Evolutionary conservation across 30 jellyfish, hydroid and myxozoan genomes (phyloP), one percentile per base, ranked within the genome.

Genomic region (Cassiopea xamachana): DNA sequence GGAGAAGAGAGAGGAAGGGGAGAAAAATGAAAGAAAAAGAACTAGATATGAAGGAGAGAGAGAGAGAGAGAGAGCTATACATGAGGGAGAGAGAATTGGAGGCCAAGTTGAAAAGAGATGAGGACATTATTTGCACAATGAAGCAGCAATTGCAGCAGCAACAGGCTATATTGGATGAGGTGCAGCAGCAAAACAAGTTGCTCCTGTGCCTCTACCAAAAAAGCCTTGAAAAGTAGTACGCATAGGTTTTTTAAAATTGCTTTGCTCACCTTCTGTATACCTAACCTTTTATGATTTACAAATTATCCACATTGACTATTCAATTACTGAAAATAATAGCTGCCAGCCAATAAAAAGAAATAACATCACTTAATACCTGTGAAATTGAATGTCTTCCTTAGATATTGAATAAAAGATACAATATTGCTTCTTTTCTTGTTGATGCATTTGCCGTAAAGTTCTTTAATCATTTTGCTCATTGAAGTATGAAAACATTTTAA

Each of bases 91-190:
- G 62, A 58, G 55, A 67, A 51, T 43, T 58, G 94, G 87, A 60
- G 78, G 78, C 7, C 17, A 69, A n/a, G 78, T 43, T 7, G 8
- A 69, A 69, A 47, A 73, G 45, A 19, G 81, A 73, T 59, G 7
- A 73, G 18, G 62, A 44, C 45, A 2, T 73, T 10, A 39, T 73
- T 39, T 73, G 14, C 27, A 6, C 27, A 7, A 13, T 39, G 27
- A 73, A 18, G 62, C 81, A 73, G 18, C 81, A 44, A 18, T 15
- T 3, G 84, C 69, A 39, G 70, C 84, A 75, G 73, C 84, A 75
- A 75, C 84, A 75, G 84, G 84, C 84, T 75, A 75, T 44, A 43
- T 75, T 75, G 84, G 84, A 75, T 10, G 70, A 75, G 84, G 84
- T 75, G 43, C 91, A 47, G 87, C 46, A 79, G 77, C 78, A 79